Evolutionary conservation across 2,113 vertebrate genomes (phyloP).

Genomic region (cattle (Bos taurus)): ARS-UCD2.0 NC_037338.1:92880001-92880500

Average conservation of each 20-base stretch:
- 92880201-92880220: neutral
- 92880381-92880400: neutral
- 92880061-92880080: neutral
- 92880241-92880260: neutral
- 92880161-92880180: neutral
- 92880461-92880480: neutral
- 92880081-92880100: too few relatives aligned
- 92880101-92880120: neutral
- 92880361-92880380: neutral
- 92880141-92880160: neutral
- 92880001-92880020: neutral
- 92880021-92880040: too few relatives aligned
- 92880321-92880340: fast-evolving
- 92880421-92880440: neutral
- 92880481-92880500: neutral
- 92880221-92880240: neutral
- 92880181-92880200: neutral
- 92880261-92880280: too few relatives aligned
- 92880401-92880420: neutral
- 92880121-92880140: neutral
- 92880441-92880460: neutral
- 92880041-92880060: neutral
- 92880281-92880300: neutral
- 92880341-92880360: neutral
- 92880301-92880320: neutral